Evolutionary conservation across 2,797 vertebrate species (phyloP).

Genomic region (Telmatherina bonti): DNA sequence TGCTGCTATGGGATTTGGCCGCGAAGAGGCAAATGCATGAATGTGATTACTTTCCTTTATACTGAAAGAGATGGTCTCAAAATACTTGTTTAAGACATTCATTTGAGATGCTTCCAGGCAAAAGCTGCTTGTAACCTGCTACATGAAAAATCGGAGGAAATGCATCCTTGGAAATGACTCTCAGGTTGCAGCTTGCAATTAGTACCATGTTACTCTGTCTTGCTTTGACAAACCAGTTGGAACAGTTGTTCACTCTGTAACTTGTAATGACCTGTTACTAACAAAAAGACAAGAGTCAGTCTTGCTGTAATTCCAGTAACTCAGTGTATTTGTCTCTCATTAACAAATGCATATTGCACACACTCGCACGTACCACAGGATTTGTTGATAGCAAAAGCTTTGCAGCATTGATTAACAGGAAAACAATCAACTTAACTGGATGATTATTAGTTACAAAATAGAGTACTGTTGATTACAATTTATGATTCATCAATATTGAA

Average conservation of each 20-base stretch:
- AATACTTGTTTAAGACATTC: neutral
- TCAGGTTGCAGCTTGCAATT: slow-evolving; percentile 20
- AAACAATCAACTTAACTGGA: slow-evolving; percentile 38
- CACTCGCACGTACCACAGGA: neutral
- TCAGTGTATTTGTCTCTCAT: slow-evolving; percentile 1
- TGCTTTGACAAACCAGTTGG: neutral
- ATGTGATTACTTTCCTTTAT: neutral
- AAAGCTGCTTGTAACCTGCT: slow-evolving; percentile 2
- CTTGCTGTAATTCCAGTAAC: neutral
- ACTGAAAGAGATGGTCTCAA: neutral
- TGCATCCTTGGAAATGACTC: slow-evolving; percentile 1
- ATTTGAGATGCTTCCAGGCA: neutral
- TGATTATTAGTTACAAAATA: slow-evolving; percentile 44
- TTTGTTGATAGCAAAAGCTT: neutral
- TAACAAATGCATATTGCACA: slow-evolving; percentile 1
- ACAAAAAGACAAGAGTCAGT: neutral
- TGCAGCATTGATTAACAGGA: slow-evolving; percentile 27
- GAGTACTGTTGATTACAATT: slow-evolving; percentile 13
- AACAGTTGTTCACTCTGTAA: neutral
- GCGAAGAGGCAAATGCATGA: neutral
- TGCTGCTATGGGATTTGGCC: neutral
- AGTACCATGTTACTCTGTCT: neutral
- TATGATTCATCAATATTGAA: slow-evolving; percentile 20
- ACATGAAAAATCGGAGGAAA: slow-evolving; percentile 3
- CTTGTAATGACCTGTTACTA: neutral